A percentile compares a stretch with the other conserved stretches of the same genome.
These are phyloP conservation scores for Trachops cirrhosus DNA, from an alignment of 2,797 vertebrate genomes.

Conservation along the genomic window DNA sequence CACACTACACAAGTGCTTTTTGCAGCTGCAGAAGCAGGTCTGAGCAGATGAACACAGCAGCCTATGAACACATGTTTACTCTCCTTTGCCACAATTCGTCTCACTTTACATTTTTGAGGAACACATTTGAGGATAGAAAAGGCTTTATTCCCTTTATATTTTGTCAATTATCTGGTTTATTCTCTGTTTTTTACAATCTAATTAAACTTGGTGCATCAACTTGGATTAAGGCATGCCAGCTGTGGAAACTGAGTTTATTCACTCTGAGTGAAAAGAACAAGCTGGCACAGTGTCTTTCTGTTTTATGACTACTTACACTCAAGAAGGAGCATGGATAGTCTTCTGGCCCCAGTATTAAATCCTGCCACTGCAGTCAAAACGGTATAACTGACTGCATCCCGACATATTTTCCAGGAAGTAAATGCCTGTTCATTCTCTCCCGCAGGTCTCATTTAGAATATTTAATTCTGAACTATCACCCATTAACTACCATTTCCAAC, in stretches of 20 bases:
- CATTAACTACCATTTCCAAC: neutral
- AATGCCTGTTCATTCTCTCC: neutral
- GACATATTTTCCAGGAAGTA: neutral
- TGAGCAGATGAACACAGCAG: neutral
- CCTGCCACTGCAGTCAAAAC: neutral
- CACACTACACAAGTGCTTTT: neutral
- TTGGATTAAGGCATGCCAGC: conserved; percentile 25
- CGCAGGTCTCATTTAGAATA: neutral
- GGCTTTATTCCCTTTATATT: conserved; percentile 54
- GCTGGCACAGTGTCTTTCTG: neutral
- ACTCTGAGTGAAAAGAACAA: neutral
- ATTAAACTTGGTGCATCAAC: conserved; percentile 44
- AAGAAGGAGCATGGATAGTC: neutral
- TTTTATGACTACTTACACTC: neutral
- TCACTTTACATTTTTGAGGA: conserved; percentile 47
- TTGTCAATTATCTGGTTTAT: conserved; percentile 61
- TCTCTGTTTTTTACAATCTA: conserved; percentile 52
- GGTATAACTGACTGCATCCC: neutral
- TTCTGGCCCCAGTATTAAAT: neutral
- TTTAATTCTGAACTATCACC: neutral
- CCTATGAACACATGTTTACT: neutral
- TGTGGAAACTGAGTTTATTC: conserved; percentile 35
- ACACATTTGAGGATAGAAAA: conserved; percentile 20
- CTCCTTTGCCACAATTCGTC: neutral
- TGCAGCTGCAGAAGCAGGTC: neutral